These are phyloP conservation scores for Rutpela maculata DNA, from an alignment of 2,888 invertebrate genomes.

Conservation along the genomic window DNA sequence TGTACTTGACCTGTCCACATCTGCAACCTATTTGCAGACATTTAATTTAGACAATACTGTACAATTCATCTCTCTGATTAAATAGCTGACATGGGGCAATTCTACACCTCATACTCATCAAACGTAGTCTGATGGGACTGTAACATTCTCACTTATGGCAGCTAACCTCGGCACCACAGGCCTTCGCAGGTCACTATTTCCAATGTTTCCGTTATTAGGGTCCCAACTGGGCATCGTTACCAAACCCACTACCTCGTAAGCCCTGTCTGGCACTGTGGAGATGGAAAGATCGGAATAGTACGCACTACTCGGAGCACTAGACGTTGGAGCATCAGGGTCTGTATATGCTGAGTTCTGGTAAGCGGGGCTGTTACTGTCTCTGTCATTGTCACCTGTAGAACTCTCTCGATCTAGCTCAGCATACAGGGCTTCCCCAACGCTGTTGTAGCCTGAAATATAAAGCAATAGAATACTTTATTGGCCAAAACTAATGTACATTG, in stretches of 20 bases:
- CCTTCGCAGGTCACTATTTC: slow-evolving; percentile 70
- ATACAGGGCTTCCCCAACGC: slow-evolving; percentile 80
- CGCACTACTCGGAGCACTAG: slow-evolving; percentile 84
- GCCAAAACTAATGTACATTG: too few relatives aligned
- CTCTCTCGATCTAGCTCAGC: slow-evolving; percentile 82
- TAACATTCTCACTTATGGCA: slow-evolving; percentile 78
- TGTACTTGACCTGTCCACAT: too few relatives aligned
- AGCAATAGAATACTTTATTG: neutral
- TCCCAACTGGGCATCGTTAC: slow-evolving; percentile 75
- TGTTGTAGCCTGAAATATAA: slow-evolving; percentile 72
- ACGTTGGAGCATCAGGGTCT: slow-evolving; percentile 77
- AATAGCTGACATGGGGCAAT: too few relatives aligned
- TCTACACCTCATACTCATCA: slow-evolving; percentile 53
- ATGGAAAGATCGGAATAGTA: slow-evolving; percentile 84
- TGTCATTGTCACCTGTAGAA: slow-evolving; percentile 56
- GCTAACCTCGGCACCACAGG: slow-evolving; percentile 71
- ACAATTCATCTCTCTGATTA: too few relatives aligned
- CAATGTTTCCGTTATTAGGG: slow-evolving; percentile 65
- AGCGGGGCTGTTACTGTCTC: slow-evolving; percentile 75
- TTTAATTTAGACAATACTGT: too few relatives aligned
- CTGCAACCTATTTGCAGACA: too few relatives aligned
- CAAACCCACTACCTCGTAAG: slow-evolving; percentile 79
- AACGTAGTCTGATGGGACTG: slow-evolving; percentile 79
- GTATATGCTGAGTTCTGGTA: slow-evolving; percentile 84
- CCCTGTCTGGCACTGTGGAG: slow-evolving; percentile 76